phyloP scores from a whole-genome alignment of 2,113 vertebrate species.

The Menidia beryllina region DNA sequence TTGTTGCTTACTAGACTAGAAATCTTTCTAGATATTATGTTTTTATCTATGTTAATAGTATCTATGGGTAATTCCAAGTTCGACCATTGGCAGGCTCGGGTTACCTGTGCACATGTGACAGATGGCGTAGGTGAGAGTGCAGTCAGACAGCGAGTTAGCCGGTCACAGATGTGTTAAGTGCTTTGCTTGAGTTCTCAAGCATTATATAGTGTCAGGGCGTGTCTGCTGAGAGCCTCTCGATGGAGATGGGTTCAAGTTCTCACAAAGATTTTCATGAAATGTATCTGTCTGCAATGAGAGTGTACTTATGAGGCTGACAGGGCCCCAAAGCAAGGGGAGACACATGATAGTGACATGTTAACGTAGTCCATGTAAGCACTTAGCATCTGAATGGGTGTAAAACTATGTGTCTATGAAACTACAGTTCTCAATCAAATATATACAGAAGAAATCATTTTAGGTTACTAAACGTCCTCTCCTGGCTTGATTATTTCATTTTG shows the following conservation, averaged over 20 bases:
- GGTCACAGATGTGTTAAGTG: conserved; percentile 81
- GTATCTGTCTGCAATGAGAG: background rate
- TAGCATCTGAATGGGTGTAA: no score
- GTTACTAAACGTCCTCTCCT: background rate
- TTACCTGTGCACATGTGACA: conserved; percentile 72
- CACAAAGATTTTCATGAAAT: background rate
- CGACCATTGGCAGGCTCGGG: conserved; percentile 44
- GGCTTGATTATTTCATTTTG: background rate
- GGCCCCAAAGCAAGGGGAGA: no score
- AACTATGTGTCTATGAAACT: background rate
- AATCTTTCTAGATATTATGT: no score
- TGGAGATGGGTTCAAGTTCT: background rate
- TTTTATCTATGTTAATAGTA: no score
- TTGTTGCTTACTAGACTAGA: no score
- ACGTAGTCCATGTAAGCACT: no score
- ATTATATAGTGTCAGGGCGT: conserved; percentile 43
- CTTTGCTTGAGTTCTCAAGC: conserved; percentile 56
- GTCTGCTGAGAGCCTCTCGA: conserved; percentile 33
- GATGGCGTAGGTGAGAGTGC: conserved; percentile 76
- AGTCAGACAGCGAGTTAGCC: conserved; percentile 39
- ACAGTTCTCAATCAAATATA: background rate
- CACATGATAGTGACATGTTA: no score
- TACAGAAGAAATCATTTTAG: background rate
- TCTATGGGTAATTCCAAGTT: no score
- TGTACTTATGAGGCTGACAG: no score